Base-by-base conservation (phyloP, 37 sponge, comb jelly and placozoan genomes). In the Aplysina aerophoba region DNA sequence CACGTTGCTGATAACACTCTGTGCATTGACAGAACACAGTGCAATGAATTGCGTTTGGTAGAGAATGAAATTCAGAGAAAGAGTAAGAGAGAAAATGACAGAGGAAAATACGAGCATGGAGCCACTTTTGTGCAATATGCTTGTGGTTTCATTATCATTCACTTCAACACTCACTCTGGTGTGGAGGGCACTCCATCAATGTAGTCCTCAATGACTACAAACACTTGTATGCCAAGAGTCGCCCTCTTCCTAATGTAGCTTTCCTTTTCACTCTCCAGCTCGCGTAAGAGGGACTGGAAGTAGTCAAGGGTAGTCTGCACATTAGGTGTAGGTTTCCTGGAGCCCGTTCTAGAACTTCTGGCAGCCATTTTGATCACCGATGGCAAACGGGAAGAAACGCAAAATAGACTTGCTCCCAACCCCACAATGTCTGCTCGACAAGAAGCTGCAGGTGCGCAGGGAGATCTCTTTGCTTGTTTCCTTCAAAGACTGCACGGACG, bases 371-470 rank as follows among this genome's bases (percentile, higher is more conserved):
- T 44, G 8, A 44, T 44, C 8, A 44, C 3, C 50, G 50, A 8
- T 44, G 50, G 8, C 6, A 44, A 8, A 44, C 50, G 50, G 6
- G 50, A 8, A 11, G 50, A 44, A 44, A 44, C 50, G 50, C 50
- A 8, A 44, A 44, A n/a, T n/a, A n/a, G n/a, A n/a, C n/a, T n/a
- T n/a, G n/a, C n/a, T n/a, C n/a, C n/a, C n/a, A n/a, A n/a, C n/a
- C n/a, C n/a, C n/a, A n/a, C n/a, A n/a, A 62, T 62, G 64, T n/a
- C 64, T 62, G 78, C 78, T 12, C 8, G n/a, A 24, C 53, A 75
- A 50, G 78, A 40, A 22, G 21, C 78, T 40, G 17, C 50, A 13
- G n/a, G 22, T 4, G 53, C 37, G 25, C 71, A 69, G 34, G 34
- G 34, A 35, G 78, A 75, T 25, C 54, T 75, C 13, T 75, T 75